Conservation (phyloP, 2,888 invertebrate genomes). For the Cyrtodaria siliqua region DNA sequence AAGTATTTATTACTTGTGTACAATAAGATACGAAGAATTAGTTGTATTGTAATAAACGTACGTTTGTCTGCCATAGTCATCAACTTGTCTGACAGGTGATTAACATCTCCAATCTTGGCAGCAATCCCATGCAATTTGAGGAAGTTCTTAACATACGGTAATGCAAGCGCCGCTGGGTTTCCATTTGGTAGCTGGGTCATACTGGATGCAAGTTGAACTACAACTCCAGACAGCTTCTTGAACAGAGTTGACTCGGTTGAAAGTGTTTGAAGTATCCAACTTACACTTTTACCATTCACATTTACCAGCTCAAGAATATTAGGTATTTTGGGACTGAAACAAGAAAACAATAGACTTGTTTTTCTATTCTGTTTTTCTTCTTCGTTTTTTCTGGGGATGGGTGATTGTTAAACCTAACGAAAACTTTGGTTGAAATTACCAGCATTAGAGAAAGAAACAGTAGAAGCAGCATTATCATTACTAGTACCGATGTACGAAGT, state of each 20-base stretch:
- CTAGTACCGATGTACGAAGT: too few species aligned
- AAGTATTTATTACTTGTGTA: too few species aligned
- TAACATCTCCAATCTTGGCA: conserved; percentile 32
- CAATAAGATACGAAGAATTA: too few species aligned
- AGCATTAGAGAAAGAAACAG: too few species aligned
- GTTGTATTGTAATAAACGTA: too few species aligned
- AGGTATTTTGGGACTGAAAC: conserved; percentile 57
- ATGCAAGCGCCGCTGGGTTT: conserved; percentile 27
- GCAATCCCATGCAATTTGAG: conserved; percentile 30
- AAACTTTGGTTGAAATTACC: too few species aligned
- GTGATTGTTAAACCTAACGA: too few species aligned
- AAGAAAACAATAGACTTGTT: too few species aligned
- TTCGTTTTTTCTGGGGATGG: too few species aligned
- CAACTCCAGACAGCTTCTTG: conserved; percentile 16
- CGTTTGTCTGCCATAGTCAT: conserved; percentile 41
- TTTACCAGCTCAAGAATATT: conserved; percentile 52
- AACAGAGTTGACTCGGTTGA: background rate
- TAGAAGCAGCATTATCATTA: too few species aligned
- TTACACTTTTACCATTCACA: conserved; percentile 38
- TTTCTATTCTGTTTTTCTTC: too few species aligned
- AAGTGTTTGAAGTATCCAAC: conserved; percentile 45
- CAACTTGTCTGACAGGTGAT: conserved; percentile 30
- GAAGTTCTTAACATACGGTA: conserved; percentile 25
- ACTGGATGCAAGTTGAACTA: background rate
- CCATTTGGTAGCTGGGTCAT: conserved; percentile 32